Evolutionary conservation across 2,888 invertebrate genomes (phyloP).

Genomic region (Laothoe populi): DNA sequence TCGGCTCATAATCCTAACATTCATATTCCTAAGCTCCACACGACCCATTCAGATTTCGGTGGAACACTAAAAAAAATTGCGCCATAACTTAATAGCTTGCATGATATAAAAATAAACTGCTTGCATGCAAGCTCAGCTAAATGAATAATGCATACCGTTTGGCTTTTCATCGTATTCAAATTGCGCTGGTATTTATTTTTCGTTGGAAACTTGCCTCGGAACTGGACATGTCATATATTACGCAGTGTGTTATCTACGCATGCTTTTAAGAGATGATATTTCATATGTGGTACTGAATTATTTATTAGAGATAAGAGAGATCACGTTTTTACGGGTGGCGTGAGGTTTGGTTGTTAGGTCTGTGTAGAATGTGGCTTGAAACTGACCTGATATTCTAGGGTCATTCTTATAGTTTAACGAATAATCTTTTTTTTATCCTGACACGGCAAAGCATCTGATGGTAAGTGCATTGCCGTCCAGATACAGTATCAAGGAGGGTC

Average conservation of each 20-base stretch:
- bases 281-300: neutral
- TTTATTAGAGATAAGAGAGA: neutral
- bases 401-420: too few species aligned
- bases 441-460: too few species aligned
- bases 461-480: too few species aligned
- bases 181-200: slow-evolving; percentile 69
- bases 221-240: slow-evolving; percentile 62
- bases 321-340: neutral
- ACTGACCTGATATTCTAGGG: neutral
- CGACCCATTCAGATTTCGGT: neutral
- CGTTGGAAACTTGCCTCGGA: slow-evolving; percentile 69
- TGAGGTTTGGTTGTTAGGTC: neutral
- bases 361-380: neutral
- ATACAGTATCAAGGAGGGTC: too few species aligned
- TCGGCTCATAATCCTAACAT: neutral
- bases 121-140: slow-evolving; percentile 49
- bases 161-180: slow-evolving; percentile 77
- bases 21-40: slow-evolving; percentile 5
- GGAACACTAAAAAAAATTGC: neutral
- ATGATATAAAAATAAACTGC: slow-evolving; percentile 53
- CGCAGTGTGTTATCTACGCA: slow-evolving; percentile 40
- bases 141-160: slow-evolving; percentile 74
- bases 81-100: slow-evolving; percentile 29
- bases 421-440: too few species aligned
- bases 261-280: neutral